Conservation (phyloP, 2,888 invertebrate species). For the Stegana nigrithorax region DNA sequence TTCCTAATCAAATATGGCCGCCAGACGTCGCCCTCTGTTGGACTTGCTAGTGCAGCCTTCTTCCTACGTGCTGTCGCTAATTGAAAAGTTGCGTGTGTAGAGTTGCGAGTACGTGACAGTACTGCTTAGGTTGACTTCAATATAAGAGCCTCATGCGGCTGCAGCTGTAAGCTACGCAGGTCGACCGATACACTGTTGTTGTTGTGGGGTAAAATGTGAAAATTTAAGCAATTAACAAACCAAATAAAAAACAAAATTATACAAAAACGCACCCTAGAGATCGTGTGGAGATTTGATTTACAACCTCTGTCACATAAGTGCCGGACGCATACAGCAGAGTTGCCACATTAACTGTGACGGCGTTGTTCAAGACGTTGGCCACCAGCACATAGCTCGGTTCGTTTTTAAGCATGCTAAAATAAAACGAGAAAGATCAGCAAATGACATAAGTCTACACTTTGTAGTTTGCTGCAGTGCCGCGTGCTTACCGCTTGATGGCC, state of each 20-base stretch:
- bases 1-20: background rate
- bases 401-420: slow-evolving; percentile 43
- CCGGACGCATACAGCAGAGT: slow-evolving; percentile 38
- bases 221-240: no score
- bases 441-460: no score
- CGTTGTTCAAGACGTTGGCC: slow-evolving; percentile 68
- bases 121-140: slow-evolving; percentile 51
- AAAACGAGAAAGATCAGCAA: background rate
- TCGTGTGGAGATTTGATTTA: slow-evolving; percentile 50
- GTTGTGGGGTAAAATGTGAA: no score
- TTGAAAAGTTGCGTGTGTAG: slow-evolving; percentile 1
- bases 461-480: no score
- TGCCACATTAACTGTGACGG: slow-evolving; percentile 62
- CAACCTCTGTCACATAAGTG: slow-evolving; percentile 47
- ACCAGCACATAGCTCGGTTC: slow-evolving; percentile 67
- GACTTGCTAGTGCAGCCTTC: background rate
- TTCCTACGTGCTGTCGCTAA: background rate
- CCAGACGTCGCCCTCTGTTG: no score
- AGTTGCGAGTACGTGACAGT: background rate
- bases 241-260: no score
- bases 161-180: no score
- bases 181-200: no score
- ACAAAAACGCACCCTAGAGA: slow-evolving; percentile 57
- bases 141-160: slow-evolving; percentile 61
- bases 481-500: slow-evolving; percentile 56